Base-by-base conservation (phyloP, 2,888 invertebrate species). In the Drosophila phalerata region DNA sequence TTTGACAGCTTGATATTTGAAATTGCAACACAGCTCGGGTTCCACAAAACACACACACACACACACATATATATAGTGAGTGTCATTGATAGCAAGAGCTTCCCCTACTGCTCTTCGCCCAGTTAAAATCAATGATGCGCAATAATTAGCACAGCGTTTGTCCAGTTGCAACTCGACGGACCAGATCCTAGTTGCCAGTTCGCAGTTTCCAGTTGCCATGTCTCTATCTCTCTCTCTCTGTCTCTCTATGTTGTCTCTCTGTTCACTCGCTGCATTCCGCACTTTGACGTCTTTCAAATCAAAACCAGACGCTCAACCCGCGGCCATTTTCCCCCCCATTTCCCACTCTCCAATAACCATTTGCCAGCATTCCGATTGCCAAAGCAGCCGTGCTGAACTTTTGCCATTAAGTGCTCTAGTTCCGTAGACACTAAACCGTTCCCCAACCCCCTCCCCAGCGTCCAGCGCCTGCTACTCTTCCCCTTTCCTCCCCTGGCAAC, bases 271-370 rank as follows among this genome's bases (percentile, higher is more conserved):
- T 64, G 79, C 69, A 69, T 65, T 62, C 80, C 73, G 70, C 78
- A 73, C 85, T 89, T 87, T 87, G 88, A 75, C 82, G 75, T 89
- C 82, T 78, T 79, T 85, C 83, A 79, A 81, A 89, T 84, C 89
- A 81, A 69, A 84, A 89, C 75, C 84, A 84, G 88, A 89, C 68
- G 87, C 81, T 70, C 53, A 58, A 30, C 55, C 30, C 32, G 47
- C 38, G 43, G 60, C 60, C 45, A 52, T 34, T 6, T 40, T 9
- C n/a, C 19, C 28, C 10, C 28, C 30, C 22, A 17, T 43, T 30
- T 19, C 0, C 38, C 53, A 17, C 15, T n/a, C n/a, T 57, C 40
- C 56, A 25, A 47, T 40, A 34, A 43, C 56, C 48, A 43, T 57
- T 64, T 42, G 48, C 60, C 30, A 17, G 53, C 53, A 51, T 56